Evolutionary conservation across 2,113 vertebrate genomes (phyloP).

Genomic region (Clarias batrachus): DNA sequence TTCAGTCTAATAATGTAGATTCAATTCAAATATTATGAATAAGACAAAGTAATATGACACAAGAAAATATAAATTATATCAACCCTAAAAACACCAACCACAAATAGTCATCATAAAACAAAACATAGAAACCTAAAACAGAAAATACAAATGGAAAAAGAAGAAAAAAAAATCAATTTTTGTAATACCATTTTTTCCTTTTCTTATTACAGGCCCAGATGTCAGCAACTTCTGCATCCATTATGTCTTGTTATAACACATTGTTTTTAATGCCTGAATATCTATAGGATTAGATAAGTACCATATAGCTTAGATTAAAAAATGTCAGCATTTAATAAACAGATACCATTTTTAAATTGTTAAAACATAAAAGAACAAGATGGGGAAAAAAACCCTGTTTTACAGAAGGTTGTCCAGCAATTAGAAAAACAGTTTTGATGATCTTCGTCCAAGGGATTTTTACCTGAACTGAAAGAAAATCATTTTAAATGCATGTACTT

Average conservation of each 20-base stretch:
- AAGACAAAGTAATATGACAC: neutral
- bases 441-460: conserved; percentile 22
- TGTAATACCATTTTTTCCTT: neutral
- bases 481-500: neutral
- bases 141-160: neutral
- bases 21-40: neutral
- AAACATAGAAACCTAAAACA: conserved; percentile 9
- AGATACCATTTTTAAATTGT: neutral
- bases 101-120: neutral
- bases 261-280: too few relatives aligned
- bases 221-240: neutral
- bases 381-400: conserved; percentile 5
- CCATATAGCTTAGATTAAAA: neutral
- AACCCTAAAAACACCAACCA: neutral
- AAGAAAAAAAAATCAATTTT: neutral
- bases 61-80: neutral
- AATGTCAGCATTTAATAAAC: conserved; percentile 38
- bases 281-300: neutral
- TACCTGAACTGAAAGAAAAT: conserved; percentile 35
- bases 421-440: conserved; percentile 28
- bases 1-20: conserved; percentile 1
- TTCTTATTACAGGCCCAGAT: neutral
- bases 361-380: conserved; percentile 12
- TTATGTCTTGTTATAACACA: neutral
- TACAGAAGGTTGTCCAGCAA: neutral